Evolutionary conservation across 23 tunicate species (phyloP), one percentile per base, ranked within the genome.

Genomic region (Trididemnum clinides): DNA sequence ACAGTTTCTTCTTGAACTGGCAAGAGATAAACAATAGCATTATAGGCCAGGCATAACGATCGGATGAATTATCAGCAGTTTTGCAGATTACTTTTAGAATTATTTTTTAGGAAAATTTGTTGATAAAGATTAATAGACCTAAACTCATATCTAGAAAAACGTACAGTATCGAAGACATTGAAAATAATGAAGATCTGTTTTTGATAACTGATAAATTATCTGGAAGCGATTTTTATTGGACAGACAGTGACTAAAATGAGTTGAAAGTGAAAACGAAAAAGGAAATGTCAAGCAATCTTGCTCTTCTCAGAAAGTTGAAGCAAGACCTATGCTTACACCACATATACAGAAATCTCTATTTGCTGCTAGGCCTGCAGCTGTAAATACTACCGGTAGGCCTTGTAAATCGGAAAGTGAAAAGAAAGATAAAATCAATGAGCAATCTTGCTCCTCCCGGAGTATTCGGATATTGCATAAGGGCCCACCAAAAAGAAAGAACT

Each of bases 351-450:
- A 28, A 66, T 66, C 37, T 66, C 36, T 66, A n/a, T 66, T 66
- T 66, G 37, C 75, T 66, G 36, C 75, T 66, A 66, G 75, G 75
- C 75, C 75, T 66, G 75, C 75, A 31, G 75, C 75, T 66, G 75
- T 66, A 66, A 66, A 66, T 66, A 66, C 31, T 66, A 66, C 75
- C 37, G 75, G 37, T 66, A 28, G 75, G n/a, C n/a, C 37, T n/a
- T 66, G 37, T 31, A 29, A n/a, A 66, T 66, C 75, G 37, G 75
- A 66, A 10, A 66, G 75, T 66, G 75, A 66, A 6, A 31, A 59
- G 21, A 26, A 59, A 59, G 26, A 59, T 59, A 59, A 59, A 66
- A 66, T 66, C 75, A 66, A 66, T 66, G 75, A 66, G 37, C 75
- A 66, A 66, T 37, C 75, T 66, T 66, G 75, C 75, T 66, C 37